Percentiles rank a stretch among this genome's conserved stretches.
Evolutionary conservation across 2,797 vertebrate species (phyloP).

Genomic region (Chloroceryle inda): DNA sequence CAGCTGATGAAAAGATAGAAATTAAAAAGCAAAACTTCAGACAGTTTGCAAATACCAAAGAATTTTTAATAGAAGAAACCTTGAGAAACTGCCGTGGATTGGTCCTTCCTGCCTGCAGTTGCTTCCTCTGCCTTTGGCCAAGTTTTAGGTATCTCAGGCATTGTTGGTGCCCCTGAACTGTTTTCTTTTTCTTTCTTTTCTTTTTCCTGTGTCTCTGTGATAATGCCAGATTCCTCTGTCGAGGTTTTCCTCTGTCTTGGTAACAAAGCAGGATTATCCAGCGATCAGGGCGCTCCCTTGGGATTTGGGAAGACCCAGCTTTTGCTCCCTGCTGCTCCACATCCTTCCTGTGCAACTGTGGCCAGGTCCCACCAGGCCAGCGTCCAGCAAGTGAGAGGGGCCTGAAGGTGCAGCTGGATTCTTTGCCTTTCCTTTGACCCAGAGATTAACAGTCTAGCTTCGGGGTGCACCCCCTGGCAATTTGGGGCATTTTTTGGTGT

Average conservation of each 20-base stretch:
- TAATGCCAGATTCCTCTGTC: background rate
- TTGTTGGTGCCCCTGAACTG: background rate
- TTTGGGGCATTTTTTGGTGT: background rate
- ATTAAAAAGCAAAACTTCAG: background rate
- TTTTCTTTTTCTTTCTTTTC: background rate
- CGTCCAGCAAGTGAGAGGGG: accelerated
- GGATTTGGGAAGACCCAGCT: background rate
- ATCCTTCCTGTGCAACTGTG: background rate
- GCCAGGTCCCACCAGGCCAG: background rate
- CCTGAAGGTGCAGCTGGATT: background rate
- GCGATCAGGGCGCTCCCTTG: accelerated
- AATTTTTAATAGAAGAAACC: background rate
- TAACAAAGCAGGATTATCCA: background rate
- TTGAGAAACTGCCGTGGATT: background rate
- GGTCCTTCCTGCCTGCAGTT: background rate
- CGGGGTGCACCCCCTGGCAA: accelerated
- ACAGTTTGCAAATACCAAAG: background rate
- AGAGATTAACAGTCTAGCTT: background rate
- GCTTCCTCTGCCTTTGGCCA: slow-evolving; percentile 15
- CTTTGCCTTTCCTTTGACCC: background rate
- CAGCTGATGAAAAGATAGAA: background rate
- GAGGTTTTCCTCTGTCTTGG: background rate
- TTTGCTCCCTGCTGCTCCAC: background rate
- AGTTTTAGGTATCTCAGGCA: background rate
- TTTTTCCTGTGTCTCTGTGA: background rate